Percentiles rank a stretch among this genome's conserved stretches.
phyloP scores from a whole-genome alignment of 2,797 vertebrate species.

The Zalophus californianus region DNA sequence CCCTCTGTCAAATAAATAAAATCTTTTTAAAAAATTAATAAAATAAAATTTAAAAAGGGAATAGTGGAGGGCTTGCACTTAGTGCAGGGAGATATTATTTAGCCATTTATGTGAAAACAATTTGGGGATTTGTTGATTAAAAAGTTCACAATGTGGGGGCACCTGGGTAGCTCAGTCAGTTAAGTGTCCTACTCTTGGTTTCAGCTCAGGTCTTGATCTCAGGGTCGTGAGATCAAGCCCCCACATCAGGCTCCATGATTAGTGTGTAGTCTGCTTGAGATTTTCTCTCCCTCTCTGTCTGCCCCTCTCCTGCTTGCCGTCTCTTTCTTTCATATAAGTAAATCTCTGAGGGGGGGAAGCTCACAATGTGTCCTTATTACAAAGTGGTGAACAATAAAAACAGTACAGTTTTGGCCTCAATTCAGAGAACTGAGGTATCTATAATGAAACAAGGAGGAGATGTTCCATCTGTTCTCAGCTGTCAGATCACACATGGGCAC shows the following conservation, averaged over 20 bases:
- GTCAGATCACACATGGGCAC: not conserved
- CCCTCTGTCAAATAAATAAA: no score
- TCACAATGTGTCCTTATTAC: not conserved
- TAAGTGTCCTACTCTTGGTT: not conserved
- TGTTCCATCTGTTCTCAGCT: not conserved
- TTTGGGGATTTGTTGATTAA: conserved; percentile 55
- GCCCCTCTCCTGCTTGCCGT: not conserved
- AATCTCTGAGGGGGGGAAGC: not conserved
- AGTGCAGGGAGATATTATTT: not conserved
- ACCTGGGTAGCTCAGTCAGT: not conserved
- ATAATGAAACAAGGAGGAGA: not conserved
- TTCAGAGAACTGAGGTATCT: not conserved
- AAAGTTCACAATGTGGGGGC: not conserved
- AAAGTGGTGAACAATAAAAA: conserved; percentile 8
- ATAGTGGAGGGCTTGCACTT: not conserved
- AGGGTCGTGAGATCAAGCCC: not conserved
- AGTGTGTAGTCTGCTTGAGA: no score
- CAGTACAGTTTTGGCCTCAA: not conserved
- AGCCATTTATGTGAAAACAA: conserved; percentile 26
- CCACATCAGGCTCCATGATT: not conserved
- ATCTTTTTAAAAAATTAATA: no score
- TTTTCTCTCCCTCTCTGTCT: not conserved
- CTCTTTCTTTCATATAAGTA: not conserved
- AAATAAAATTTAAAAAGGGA: not conserved
- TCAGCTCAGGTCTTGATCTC: not conserved